These are phyloP conservation scores for Penaeus monodon DNA, from an alignment of 2,888 invertebrate species.

Conservation along the genomic window DNA sequence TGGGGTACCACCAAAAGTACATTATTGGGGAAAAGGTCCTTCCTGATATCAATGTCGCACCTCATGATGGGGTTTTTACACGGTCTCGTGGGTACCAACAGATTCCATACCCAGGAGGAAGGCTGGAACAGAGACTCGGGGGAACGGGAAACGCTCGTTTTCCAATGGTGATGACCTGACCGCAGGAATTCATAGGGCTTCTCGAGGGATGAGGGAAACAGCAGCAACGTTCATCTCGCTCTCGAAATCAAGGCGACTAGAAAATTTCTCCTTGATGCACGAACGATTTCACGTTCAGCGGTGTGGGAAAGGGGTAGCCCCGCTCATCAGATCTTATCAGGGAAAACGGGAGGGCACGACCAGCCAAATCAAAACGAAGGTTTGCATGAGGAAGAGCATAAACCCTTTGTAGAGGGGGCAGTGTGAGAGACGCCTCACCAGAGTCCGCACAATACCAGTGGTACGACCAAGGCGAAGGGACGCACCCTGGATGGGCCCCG, in stretches of 20 bases:
- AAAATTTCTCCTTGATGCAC: slow-evolving; percentile 57
- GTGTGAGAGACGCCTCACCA: slow-evolving; percentile 44
- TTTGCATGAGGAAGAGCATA: slow-evolving; percentile 91
- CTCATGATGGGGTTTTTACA: slow-evolving; percentile 1
- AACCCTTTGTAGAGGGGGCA: slow-evolving; percentile 26
- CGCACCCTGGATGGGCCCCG: slow-evolving; percentile 74
- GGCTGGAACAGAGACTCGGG: slow-evolving; percentile 80
- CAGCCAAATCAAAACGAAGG: slow-evolving; percentile 95
- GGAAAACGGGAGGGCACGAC: slow-evolving; percentile 93
- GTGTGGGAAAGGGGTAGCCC: slow-evolving; percentile 51
- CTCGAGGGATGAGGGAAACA: slow-evolving; percentile 8
- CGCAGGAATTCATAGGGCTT: slow-evolving; percentile 13
- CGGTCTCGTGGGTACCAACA: slow-evolving; percentile 38
- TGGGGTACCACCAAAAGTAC: too few species aligned
- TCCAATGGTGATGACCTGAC: slow-evolving; percentile 12
- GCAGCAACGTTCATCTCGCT: slow-evolving; percentile 20
- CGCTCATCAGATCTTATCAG: slow-evolving; percentile 91
- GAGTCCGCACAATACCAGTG: slow-evolving; percentile 18
- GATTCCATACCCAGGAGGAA: slow-evolving; percentile 77
- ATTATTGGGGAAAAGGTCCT: too few species aligned
- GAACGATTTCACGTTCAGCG: slow-evolving; percentile 53
- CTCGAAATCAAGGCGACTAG: slow-evolving; percentile 53
- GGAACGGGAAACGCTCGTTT: slow-evolving; percentile 88
- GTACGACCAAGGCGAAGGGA: slow-evolving; percentile 67
- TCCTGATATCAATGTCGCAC: too few species aligned